Base-by-base conservation (phyloP, 2,888 invertebrate species). In the Sinohyriopsis cumingii region DNA sequence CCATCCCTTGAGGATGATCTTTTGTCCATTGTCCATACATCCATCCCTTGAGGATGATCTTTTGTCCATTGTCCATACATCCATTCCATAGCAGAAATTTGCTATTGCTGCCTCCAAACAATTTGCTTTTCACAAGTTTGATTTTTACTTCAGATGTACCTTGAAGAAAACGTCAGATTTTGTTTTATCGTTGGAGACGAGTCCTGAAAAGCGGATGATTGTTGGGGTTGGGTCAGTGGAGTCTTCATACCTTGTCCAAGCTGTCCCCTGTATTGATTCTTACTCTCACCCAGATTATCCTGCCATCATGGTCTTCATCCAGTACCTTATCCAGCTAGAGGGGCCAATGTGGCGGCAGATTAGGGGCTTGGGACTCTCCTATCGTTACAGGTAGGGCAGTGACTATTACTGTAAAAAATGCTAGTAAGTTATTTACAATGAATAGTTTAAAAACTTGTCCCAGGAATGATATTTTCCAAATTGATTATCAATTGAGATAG, bases 261-360 rank as follows among this genome's bases (percentile, higher is more conserved):
- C 93, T 33, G 92, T 93, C 24, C 93, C 93, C 28, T 93, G 94
- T 66, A 93, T 95, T 69, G 91, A 89, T 3, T 93, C 93, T 28
- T 93, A 92, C 87, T 90, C 91, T 63, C 90, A 93, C 87, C 90
- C 93, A 1, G 94, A 94, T 86, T 89, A 94, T 56, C 94, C 96
- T 18, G 93, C 95, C 65, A 91, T 96, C 45, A 90, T 94, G 81
- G 93, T 96, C 54, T 94, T 94, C 77, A 91, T 96, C 77, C 95
- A 96, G 91, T 97, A 96, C 91, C 93, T 97, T 82, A 94, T 93
- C 15, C 96, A 96, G 90, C 91, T 94, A 0, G 96, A 96, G 94
- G 96, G 96, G 66, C 96, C 96, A 45, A 93, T 96, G 93, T 96
- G 95, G 95, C 93, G 94, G 66, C 93, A 94, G 88, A 94, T 97